Percentiles rank a stretch among this genome's conserved stretches.
These are phyloP conservation scores for Globodera rostochiensis DNA, from an alignment of 1,140 invertebrate genomes.

Conservation along the genomic window DNA sequence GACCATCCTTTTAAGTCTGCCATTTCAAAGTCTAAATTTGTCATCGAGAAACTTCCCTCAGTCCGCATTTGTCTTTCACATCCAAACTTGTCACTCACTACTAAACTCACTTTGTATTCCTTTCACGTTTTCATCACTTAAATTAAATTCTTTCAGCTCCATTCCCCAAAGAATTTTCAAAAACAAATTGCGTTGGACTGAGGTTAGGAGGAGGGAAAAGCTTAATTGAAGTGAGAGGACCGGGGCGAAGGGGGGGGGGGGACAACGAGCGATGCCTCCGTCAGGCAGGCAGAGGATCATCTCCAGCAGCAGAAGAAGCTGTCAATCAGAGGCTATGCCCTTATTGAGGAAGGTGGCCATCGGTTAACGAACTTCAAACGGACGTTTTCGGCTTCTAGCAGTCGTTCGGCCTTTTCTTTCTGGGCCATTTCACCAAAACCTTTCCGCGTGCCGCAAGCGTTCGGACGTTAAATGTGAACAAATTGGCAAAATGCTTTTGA, in stretches of 20 bases:
- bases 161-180: constrained; percentile 15
- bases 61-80: neutral
- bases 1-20: no score
- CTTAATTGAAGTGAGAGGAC: neutral
- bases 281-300: no score
- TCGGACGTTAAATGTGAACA: neutral
- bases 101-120: neutral
- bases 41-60: neutral
- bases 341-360: no score
- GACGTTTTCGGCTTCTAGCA: neutral
- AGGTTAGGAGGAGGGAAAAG: neutral
- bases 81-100: constrained; percentile 8
- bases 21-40: no score
- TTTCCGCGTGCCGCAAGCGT: neutral
- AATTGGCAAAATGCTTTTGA: neutral
- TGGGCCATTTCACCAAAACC: no score
- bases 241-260: no score
- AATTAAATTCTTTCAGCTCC: constrained; percentile 8
- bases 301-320: no score
- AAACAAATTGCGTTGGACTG: neutral
- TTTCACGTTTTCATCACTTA: neutral
- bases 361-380: no score
- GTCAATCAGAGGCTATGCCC: no score
- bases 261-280: no score
- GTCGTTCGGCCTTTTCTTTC: neutral